Evolutionary conservation across 2,797 vertebrate genomes (phyloP), one percentile per base, ranked within the genome.

Genomic region (Manis crassicaudata): DNA sequence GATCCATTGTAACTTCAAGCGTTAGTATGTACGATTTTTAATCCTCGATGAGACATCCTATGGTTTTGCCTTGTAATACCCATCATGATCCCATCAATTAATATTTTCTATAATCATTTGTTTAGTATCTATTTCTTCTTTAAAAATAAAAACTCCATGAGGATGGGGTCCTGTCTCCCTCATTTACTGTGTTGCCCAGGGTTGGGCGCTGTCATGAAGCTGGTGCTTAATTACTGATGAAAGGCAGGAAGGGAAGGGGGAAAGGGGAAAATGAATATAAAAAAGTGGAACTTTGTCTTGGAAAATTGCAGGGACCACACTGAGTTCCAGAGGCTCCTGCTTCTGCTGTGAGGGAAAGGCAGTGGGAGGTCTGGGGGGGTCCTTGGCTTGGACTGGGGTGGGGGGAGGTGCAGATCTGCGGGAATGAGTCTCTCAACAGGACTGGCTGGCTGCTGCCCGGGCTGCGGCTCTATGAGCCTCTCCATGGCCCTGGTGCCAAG

Each of bases 401-500:
- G 46, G 32, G 23, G 11, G 35, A 35, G 35, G 9, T 25, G 37
- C 16, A 63, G 52, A 20, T 23, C 23, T 46, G 43, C 18, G 32
- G 50, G 29, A 5, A 11, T 75, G 65, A n/a, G 75, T 11, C 58
- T 16, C 17, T 5, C 16, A 27, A n/a, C n/a, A 12, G 25, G 20
- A 6, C 20, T 17, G 54, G 16, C 58, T 29, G n/a, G 21, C 46
- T 32, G 2, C 37, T 58, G 72, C 13, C 9, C 18, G 17, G 14
- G 6, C 27, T 5, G 16, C 9, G 56, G 54, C 62, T 83, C 17
- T 14, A 2, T 29, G 56, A n/a, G 0, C 14, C 3, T 27, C 46
- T 7, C 23, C 1, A 2, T 5, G 13, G 18, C 60, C n/a, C 16
- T 37, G 50, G 58, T 1, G 9, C 23, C 46, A 14, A 3, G 7